These are phyloP conservation scores for Neogale vison DNA, from an alignment of 2,113 vertebrate genomes.

Conservation along the genomic window DNA sequence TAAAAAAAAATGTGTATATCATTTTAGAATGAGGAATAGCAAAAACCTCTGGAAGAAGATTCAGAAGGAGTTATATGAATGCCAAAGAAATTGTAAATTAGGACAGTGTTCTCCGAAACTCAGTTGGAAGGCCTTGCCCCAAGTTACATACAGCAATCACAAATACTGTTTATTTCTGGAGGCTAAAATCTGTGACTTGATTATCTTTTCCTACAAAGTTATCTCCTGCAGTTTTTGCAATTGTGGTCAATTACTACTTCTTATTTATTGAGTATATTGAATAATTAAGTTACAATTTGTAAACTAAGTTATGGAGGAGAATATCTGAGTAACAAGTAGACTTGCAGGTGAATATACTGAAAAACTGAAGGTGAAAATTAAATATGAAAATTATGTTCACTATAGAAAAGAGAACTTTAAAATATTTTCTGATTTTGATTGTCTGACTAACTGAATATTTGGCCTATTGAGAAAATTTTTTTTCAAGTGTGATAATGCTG, in stretches of 20 bases:
- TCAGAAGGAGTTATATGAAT: background rate
- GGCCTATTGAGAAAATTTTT: background rate
- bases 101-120: background rate
- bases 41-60: background rate
- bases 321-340: background rate
- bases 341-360: background rate
- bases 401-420: background rate
- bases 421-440: background rate
- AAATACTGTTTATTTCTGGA: background rate
- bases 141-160: background rate
- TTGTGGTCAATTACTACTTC: background rate
- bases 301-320: background rate
- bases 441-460: background rate
- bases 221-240: background rate
- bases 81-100: background rate
- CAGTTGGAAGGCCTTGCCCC: background rate
- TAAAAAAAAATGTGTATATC: background rate
- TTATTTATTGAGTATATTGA: background rate
- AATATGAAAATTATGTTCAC: background rate
- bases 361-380: background rate
- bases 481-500: background rate
- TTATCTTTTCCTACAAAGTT: background rate
- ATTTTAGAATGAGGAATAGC: slow-evolving; percentile 14
- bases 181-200: background rate
- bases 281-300: background rate